Evolutionary conservation across 30 jellyfish, hydroid and myxozoan species (phyloP).

Genomic region (Cassiopea andromeda): DNA sequence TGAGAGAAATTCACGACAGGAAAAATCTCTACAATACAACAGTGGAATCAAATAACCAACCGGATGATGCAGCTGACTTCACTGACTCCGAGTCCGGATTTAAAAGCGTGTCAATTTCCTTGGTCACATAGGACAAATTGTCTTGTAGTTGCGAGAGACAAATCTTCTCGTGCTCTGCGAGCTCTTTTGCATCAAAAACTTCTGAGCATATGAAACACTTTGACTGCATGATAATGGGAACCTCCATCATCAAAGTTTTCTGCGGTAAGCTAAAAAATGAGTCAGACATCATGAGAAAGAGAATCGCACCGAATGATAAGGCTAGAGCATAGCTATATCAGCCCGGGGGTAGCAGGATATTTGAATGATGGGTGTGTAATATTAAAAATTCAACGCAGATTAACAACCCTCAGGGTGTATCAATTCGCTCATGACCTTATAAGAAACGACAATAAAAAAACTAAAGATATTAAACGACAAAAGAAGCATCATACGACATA

Average conservation of each 20-base stretch:
- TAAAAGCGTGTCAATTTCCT: conserved; percentile 46
- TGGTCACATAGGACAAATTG: conserved; percentile 28
- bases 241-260: conserved; percentile 31
- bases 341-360: too few species aligned
- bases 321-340: too few species aligned
- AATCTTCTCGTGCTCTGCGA: conserved; percentile 76
- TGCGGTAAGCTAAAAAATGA: not conserved
- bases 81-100: conserved; percentile 65
- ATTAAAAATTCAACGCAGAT: too few species aligned
- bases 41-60: conserved; percentile 3
- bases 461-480: too few species aligned
- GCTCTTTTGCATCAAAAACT: conserved; percentile 18
- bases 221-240: conserved; percentile 32
- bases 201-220: conserved; percentile 74
- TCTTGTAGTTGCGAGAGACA: conserved; percentile 76
- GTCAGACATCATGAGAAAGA: not conserved
- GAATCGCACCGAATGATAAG: not conserved
- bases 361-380: too few species aligned
- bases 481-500: too few species aligned
- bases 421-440: too few species aligned
- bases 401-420: too few species aligned
- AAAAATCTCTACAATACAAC: too few species aligned
- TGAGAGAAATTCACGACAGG: too few species aligned
- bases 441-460: too few species aligned
- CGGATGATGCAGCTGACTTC: conserved; percentile 71